phyloP scores from a whole-genome alignment of 2,888 invertebrate genomes.

The Anoplius nigerrimus region DNA sequence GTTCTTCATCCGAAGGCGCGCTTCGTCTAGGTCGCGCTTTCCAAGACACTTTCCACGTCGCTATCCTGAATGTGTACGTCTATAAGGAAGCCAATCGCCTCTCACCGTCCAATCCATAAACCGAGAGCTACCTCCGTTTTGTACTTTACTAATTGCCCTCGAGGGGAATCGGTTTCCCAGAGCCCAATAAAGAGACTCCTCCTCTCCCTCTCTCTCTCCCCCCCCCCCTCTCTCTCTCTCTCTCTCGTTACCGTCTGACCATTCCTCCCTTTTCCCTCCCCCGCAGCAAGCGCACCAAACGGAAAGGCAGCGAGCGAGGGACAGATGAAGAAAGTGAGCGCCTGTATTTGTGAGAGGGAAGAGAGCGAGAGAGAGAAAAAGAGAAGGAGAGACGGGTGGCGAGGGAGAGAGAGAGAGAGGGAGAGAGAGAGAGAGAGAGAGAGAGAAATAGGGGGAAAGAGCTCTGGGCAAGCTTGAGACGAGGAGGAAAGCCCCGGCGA shows the following conservation, averaged over 20 bases:
- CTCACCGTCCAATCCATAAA: constrained; percentile 53
- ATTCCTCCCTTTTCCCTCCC: constrained; percentile 7
- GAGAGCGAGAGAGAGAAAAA: constrained; percentile 43
- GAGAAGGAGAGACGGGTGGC: constrained; percentile 20
- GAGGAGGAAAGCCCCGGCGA: constrained; percentile 34
- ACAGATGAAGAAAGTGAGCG: constrained; percentile 6
- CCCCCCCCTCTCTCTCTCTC: constrained; percentile 21
- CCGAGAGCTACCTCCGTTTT: constrained; percentile 55
- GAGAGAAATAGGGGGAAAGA: constrained; percentile 30
- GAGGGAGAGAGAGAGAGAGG: constrained; percentile 37
- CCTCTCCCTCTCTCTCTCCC: constrained; percentile 20
- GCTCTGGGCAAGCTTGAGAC: constrained; percentile 35
- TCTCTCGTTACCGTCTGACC: constrained; percentile 17
- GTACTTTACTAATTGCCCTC: constrained; percentile 58
- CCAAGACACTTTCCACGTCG: constrained; percentile 47
- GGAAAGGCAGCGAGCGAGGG: constrained; percentile 1
- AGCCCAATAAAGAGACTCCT: constrained; percentile 52
- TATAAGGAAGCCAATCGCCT: constrained; percentile 38
- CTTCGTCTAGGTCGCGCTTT: constrained; percentile 47
- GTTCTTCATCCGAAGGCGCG: background rate
- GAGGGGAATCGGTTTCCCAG: constrained; percentile 53
- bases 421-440: constrained; percentile 32
- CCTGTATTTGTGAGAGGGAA: constrained; percentile 2
- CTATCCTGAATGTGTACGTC: constrained; percentile 22
- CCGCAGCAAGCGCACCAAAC: background rate